These are phyloP conservation scores for Antennarius maculatus DNA, from an alignment of 2,797 vertebrate genomes.

Conservation along the genomic window DNA sequence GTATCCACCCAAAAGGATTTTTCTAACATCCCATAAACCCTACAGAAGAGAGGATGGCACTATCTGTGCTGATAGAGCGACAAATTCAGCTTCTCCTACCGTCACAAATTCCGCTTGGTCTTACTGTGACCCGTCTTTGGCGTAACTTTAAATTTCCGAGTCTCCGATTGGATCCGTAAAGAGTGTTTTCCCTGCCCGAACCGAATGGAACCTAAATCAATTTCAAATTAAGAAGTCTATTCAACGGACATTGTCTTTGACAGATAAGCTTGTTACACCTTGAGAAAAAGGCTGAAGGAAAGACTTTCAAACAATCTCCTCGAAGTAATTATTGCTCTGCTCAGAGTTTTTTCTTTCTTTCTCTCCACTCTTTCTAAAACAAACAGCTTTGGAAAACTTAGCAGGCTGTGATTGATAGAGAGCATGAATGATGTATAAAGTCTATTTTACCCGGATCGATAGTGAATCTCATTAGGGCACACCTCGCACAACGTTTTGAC, in stretches of 20 bases:
- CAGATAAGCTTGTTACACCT: conserved; percentile 80
- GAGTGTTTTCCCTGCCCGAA: conserved; percentile 47
- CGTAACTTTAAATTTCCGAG: conserved; percentile 52
- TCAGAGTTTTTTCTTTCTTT: conserved; percentile 62
- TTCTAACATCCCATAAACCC: conserved; percentile 62
- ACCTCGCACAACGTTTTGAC: conserved; percentile 35
- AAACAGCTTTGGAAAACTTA: conserved; percentile 82
- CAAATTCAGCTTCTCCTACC: conserved; percentile 39
- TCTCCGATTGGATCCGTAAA: conserved; percentile 57
- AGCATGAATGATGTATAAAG: conserved; percentile 89
- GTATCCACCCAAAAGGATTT: conserved; percentile 75
- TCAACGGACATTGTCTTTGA: conserved; percentile 80
- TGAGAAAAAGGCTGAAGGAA: conserved; percentile 75
- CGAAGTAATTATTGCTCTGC: conserved; percentile 80
- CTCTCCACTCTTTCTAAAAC: conserved; percentile 70
- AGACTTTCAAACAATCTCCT: conserved; percentile 79
- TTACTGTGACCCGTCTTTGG: conserved; percentile 42
- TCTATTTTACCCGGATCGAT: conserved; percentile 85
- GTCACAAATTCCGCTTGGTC: conserved; percentile 28
- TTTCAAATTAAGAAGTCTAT: conserved; percentile 80
- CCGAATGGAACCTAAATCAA: conserved; percentile 78
- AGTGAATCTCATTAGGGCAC: conserved; percentile 83
- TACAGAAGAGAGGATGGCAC: conserved; percentile 73
- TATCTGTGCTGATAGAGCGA: conserved; percentile 56
- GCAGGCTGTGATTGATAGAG: conserved; percentile 83